Evolutionary conservation across 2,888 invertebrate genomes (phyloP), one percentile per base, ranked within the genome.

Genomic region (Metalampra italica): DNA sequence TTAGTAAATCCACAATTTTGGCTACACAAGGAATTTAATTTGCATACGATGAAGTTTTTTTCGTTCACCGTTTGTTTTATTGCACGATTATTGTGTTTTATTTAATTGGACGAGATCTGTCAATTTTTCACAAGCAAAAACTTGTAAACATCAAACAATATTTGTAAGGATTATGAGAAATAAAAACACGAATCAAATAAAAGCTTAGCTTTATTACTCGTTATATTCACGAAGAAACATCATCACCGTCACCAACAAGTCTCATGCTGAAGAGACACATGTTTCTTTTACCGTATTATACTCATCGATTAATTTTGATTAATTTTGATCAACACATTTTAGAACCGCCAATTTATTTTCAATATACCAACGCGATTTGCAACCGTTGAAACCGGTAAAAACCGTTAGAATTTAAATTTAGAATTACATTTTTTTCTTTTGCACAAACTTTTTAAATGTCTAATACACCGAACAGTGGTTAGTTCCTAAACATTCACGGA

Each of bases 201-300:
- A 92, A 92, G 92, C 92, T 92, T 92, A 92, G 92, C 92, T 92
- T 92, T 92, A 92, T 92, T 92, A 92, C 91, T 92, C 91, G 91
- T 92, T 91, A 90, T 92, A 92, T 92, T 92, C 90, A 92, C 87
- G 90, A 90, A 92, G 87, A 90, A 90, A 90, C 90, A 86, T 85
- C 82, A 85, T 86, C 84, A 82, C 80, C 78, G 81, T 75, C 79
- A 79, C 76, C 82, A 87, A 89, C 88, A 87, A 80, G 78, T 84
- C 73, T 80, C 71, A 36, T 76, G 77, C 77, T 79, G 82, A 80
- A 76, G 78, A 80, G 78, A 82, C 77, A 80, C 78, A 74, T 73
- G 65, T 71, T 69, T 71, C 70, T 77, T 80, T 75, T 76, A 78
- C 74, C 73, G 75, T 78, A 67, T 67, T 64, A 53, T 56, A 66